Conservation (phyloP, 2,113 vertebrate genomes). For the Gulo gulo region DNA sequence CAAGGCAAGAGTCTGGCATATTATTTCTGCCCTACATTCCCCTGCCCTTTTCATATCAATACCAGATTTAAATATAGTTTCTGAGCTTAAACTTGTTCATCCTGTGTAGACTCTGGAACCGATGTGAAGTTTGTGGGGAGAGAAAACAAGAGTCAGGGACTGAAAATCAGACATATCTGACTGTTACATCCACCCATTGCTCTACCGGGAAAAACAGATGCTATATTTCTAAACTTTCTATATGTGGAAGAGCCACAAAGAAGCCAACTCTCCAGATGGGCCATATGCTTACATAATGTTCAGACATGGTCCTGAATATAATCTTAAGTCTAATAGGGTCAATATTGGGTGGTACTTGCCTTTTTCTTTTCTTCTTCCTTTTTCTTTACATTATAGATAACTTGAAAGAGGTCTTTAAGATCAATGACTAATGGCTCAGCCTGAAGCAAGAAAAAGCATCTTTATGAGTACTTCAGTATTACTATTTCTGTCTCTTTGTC, state of each 20-base stretch:
- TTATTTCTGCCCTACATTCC: background rate
- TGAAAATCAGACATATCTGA: background rate
- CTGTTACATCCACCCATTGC: background rate
- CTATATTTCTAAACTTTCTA: background rate
- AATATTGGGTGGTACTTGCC: slow-evolving; percentile 72
- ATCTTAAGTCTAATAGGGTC: background rate
- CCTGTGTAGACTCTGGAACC: background rate
- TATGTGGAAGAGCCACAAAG: background rate
- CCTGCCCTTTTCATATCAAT: background rate
- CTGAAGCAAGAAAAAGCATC: slow-evolving; percentile 77
- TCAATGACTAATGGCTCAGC: slow-evolving; percentile 95
- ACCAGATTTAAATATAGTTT: background rate
- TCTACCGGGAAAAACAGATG: background rate
- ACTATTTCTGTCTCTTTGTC: background rate
- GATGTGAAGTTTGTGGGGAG: background rate
- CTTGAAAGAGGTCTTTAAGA: slow-evolving; percentile 96
- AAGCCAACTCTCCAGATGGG: background rate
- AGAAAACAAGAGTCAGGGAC: background rate
- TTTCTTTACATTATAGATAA: slow-evolving; percentile 95
- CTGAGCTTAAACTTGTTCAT: background rate
- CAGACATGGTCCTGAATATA: background rate
- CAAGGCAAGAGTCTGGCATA: background rate
- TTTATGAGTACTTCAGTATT: slow-evolving; percentile 27
- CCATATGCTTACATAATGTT: no score
- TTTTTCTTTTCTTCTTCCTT: slow-evolving; percentile 92